These are phyloP conservation scores for Harpagoxenus sublaevis DNA, from an alignment of 2,888 invertebrate species.

Conservation along the genomic window DNA sequence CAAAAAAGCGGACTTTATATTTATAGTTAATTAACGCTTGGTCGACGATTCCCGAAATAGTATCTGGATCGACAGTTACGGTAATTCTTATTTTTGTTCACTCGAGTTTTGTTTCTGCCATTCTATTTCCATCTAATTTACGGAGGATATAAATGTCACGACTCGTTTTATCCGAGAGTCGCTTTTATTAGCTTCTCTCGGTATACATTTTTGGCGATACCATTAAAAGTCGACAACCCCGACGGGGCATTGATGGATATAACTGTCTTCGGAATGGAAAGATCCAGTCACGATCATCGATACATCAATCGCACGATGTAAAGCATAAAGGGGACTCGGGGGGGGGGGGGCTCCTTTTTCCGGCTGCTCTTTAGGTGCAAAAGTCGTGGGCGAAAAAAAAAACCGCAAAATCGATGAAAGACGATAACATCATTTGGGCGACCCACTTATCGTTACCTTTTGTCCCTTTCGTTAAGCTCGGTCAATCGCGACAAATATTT, in stretches of 20 bases:
- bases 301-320: conserved; percentile 26
- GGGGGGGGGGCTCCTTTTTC: background rate
- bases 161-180: background rate
- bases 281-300: conserved; percentile 24
- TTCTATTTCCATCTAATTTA: background rate
- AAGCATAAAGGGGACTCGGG: background rate
- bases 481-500: background rate
- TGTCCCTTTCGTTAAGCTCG: background rate
- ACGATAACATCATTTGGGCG: conserved; percentile 17
- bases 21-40: conserved; percentile 4
- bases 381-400: background rate
- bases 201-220: conserved; percentile 12
- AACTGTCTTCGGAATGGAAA: background rate
- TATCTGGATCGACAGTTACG: background rate
- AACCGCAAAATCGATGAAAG: background rate
- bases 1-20: background rate
- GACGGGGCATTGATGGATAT: conserved; percentile 15
- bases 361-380: background rate
- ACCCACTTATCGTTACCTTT: conserved; percentile 16
- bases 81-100: background rate
- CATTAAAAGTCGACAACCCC: background rate
- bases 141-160: conserved; percentile 2
- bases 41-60: background rate
- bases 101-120: background rate
- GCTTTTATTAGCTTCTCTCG: background rate